Conservation (phyloP, 2,888 invertebrate genomes). For the Apomyelois bistriatella region DNA sequence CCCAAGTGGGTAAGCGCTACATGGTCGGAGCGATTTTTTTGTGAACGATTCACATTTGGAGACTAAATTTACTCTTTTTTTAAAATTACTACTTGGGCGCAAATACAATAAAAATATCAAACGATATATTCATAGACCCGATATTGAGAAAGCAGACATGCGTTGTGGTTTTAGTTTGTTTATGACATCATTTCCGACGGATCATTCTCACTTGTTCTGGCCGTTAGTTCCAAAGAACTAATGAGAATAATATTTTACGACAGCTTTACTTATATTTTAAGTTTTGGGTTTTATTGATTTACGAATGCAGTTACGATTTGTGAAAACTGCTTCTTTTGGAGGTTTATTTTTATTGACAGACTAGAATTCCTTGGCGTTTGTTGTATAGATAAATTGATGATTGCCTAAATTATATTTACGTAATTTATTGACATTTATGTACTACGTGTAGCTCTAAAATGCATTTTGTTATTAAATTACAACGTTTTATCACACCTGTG, state of each 20-base stretch:
- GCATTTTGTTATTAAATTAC: conserved; percentile 71
- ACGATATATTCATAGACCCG: background rate
- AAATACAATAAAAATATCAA: background rate
- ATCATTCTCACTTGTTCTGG: background rate
- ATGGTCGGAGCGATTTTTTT: too few relatives aligned
- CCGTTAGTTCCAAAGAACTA: conserved; percentile 33
- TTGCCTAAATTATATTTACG: conserved; percentile 77
- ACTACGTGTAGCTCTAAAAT: conserved; percentile 63
- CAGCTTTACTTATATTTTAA: conserved; percentile 72
- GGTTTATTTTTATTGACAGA: conserved; percentile 31
- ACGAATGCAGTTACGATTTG: conserved; percentile 22
- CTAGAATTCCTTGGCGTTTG: conserved; percentile 40
- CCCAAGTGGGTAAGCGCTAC: too few relatives aligned
- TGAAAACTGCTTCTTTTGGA: conserved; percentile 15
- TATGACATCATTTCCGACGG: too few relatives aligned
- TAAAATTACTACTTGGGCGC: background rate
- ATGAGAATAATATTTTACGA: too few relatives aligned
- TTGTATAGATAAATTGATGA: conserved; percentile 66
- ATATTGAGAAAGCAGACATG: background rate
- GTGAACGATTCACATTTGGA: too few relatives aligned
- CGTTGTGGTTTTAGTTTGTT: background rate
- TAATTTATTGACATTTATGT: conserved; percentile 71
- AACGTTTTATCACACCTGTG: conserved; percentile 63
- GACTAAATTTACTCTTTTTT: too few relatives aligned
- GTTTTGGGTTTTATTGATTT: conserved; percentile 35